These are phyloP conservation scores for Aplodontia rufa DNA, from an alignment of 2,113 vertebrate species.

Conservation along the genomic window DNA sequence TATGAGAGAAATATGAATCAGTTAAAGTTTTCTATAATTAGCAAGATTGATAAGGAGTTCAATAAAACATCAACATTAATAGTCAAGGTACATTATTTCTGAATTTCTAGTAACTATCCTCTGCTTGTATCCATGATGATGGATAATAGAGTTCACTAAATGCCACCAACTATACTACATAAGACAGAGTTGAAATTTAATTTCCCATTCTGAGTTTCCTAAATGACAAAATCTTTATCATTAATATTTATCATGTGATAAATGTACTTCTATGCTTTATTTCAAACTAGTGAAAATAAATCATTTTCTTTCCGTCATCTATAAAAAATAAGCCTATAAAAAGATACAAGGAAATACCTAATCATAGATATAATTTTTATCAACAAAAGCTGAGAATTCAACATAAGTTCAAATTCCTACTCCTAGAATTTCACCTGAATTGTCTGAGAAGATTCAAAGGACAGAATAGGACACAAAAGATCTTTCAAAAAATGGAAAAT, in stretches of 20 bases:
- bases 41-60: background rate
- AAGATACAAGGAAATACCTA: background rate
- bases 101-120: slow-evolving; percentile 45
- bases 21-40: background rate
- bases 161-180: background rate
- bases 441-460: background rate
- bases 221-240: slow-evolving; percentile 54
- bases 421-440: background rate
- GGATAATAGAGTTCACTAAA: slow-evolving; percentile 41
- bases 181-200: slow-evolving; percentile 31
- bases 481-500: slow-evolving; percentile 42
- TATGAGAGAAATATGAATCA: background rate
- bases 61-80: background rate
- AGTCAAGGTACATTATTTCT: slow-evolving; percentile 3
- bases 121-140: background rate
- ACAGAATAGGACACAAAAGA: background rate
- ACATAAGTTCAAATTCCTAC: slow-evolving; percentile 30
- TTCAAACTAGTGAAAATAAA: slow-evolving; percentile 52
- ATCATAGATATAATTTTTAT: slow-evolving; percentile 12
- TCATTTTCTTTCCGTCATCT: slow-evolving; percentile 47
- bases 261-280: slow-evolving; percentile 24
- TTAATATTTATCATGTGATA: slow-evolving; percentile 54
- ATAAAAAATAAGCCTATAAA: slow-evolving; percentile 41
- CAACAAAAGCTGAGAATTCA: slow-evolving; percentile 23
- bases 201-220: slow-evolving; percentile 46